Conservation (phyloP, 2,797 vertebrate species). For the Lithobates pipiens region DNA sequence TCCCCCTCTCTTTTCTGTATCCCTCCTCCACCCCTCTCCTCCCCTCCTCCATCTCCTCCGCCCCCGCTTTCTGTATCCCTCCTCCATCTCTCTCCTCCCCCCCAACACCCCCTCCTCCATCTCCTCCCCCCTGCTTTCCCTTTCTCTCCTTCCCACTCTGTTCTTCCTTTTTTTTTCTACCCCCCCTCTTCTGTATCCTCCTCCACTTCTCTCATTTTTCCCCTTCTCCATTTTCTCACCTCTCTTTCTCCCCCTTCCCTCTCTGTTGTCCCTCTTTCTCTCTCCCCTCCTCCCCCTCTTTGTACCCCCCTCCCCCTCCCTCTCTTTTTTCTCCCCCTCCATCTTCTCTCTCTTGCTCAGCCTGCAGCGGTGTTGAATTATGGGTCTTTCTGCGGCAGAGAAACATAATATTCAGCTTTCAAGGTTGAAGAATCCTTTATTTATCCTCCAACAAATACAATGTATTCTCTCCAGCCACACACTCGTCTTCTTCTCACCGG, state of each 20-base stretch:
- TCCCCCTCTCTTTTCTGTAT: too few species aligned
- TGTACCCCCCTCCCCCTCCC: background rate
- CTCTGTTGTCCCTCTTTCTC: background rate
- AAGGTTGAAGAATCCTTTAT: constrained; percentile 53
- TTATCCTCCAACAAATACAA: constrained; percentile 33
- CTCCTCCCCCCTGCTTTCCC: too few species aligned
- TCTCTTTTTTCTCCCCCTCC: background rate
- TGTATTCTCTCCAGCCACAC: background rate
- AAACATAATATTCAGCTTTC: constrained; percentile 51
- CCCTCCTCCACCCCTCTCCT: too few species aligned
- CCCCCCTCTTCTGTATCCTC: background rate
- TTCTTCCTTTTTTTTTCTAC: background rate
- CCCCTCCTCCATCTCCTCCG: too few species aligned
- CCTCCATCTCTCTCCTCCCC: too few species aligned
- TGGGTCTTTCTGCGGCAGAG: constrained; percentile 25
- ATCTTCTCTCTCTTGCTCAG: background rate
- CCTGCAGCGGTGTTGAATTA: constrained; percentile 36
- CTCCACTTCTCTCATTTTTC: background rate
- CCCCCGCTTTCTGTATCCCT: too few species aligned
- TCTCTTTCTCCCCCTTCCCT: background rate
- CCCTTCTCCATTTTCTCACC: background rate
- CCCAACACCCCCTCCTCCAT: too few species aligned
- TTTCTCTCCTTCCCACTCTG: background rate
- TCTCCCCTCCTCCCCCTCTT: background rate
- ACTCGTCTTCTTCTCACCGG: background rate